Percentiles rank a stretch among this genome's conserved stretches.
Conservation (phyloP, 2,113 vertebrate genomes). For the Brienomyrus longianalis region DNA sequence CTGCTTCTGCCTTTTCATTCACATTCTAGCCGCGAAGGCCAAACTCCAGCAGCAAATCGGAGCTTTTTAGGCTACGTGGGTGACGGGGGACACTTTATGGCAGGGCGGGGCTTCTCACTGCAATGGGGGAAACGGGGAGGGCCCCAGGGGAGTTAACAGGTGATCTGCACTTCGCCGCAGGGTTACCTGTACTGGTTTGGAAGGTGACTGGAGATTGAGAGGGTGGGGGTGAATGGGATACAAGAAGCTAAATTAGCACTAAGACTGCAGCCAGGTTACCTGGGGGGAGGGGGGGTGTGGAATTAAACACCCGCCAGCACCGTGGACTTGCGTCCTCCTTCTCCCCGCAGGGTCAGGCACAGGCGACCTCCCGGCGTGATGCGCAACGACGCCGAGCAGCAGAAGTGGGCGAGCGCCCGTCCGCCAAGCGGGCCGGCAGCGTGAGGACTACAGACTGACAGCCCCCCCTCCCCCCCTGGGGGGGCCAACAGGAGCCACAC, state of each 20-base stretch:
- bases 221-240: neutral
- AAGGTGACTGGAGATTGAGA: neutral
- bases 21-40: neutral
- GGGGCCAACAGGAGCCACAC: constrained; percentile 49
- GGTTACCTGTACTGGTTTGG: neutral
- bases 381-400: neutral
- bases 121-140: neutral
- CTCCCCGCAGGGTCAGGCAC: neutral
- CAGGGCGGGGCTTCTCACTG: neutral
- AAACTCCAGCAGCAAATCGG: neutral
- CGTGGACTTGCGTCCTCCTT: neutral
- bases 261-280: neutral
- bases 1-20: neutral
- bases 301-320: neutral
- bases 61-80: neutral
- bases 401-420: neutral
- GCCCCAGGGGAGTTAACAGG: neutral
- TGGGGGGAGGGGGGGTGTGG: too few species aligned
- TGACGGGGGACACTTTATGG: neutral
- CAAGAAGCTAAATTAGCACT: neutral
- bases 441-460: constrained; percentile 54
- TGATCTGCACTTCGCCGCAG: neutral
- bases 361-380: neutral
- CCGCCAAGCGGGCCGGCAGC: constrained; percentile 3
- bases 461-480: constrained; percentile 48